phyloP scores from a whole-genome alignment of 1,140 invertebrate genomes.

The Amyelois transitella region DNA sequence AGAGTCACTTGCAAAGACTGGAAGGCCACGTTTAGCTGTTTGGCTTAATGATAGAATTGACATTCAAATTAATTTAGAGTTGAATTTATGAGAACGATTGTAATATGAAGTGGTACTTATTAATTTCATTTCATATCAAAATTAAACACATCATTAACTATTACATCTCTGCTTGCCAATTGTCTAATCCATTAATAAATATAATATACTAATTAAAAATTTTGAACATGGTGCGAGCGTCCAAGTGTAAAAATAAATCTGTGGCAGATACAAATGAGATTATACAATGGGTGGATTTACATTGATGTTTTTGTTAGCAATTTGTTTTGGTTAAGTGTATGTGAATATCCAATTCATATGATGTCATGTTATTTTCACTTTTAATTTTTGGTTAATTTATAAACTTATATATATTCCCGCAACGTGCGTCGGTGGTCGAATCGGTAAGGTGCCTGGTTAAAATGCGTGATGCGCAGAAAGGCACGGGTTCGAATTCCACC shows the following conservation, averaged over 20 bases:
- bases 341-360: background rate
- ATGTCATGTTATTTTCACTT: no score
- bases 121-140: background rate
- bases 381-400: no score
- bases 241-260: background rate
- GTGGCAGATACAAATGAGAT: background rate
- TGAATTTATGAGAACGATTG: background rate
- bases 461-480: no score
- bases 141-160: background rate
- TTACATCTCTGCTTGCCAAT: background rate
- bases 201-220: background rate
- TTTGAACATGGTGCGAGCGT: background rate
- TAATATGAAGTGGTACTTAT: background rate
- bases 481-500: no score
- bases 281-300: background rate
- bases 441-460: no score
- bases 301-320: background rate
- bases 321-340: background rate
- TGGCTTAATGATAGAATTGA: no score
- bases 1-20: no score
- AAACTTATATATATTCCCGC: no score
- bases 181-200: background rate
- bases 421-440: no score
- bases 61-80: no score
- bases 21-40: no score